phyloP scores from a whole-genome alignment of 1,140 invertebrate species.

The Orchesella cincta region DNA sequence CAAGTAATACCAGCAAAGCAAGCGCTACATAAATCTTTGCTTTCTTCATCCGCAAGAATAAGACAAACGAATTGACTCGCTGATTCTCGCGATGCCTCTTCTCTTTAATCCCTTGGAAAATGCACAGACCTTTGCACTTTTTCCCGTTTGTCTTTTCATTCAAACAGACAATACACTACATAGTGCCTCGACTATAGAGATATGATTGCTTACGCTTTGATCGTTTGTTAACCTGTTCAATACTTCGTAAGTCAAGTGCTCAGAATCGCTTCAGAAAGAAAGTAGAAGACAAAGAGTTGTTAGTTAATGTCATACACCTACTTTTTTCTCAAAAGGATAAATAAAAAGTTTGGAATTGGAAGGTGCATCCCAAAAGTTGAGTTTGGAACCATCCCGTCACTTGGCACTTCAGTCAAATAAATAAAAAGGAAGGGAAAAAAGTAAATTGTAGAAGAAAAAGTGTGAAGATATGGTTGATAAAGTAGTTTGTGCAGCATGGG shows the following conservation, averaged over 20 bases:
- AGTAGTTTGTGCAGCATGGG: background rate
- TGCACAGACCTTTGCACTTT: conserved; percentile 25
- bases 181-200: background rate
- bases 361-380: background rate
- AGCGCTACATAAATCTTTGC: background rate
- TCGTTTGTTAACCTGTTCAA: background rate
- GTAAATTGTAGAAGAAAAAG: background rate
- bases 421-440: background rate
- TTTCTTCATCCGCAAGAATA: background rate
- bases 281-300: no score
- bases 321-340: background rate
- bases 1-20: background rate
- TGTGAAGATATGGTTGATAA: no score
- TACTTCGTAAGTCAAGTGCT: conserved; percentile 14
- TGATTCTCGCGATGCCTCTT: background rate
- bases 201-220: background rate
- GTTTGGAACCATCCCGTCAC: no score
- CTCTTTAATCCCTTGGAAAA: conserved; percentile 23
- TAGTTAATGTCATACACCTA: no score
- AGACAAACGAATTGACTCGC: background rate
- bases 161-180: no score
- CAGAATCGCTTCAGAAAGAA: background rate
- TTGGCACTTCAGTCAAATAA: conserved; percentile 6
- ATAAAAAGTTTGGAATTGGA: background rate
- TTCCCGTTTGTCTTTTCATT: background rate